Percentiles rank a stretch among this genome's conserved stretches.
Conservation (phyloP, 2,113 vertebrate genomes). For the Bagarius yarrelli region DNA sequence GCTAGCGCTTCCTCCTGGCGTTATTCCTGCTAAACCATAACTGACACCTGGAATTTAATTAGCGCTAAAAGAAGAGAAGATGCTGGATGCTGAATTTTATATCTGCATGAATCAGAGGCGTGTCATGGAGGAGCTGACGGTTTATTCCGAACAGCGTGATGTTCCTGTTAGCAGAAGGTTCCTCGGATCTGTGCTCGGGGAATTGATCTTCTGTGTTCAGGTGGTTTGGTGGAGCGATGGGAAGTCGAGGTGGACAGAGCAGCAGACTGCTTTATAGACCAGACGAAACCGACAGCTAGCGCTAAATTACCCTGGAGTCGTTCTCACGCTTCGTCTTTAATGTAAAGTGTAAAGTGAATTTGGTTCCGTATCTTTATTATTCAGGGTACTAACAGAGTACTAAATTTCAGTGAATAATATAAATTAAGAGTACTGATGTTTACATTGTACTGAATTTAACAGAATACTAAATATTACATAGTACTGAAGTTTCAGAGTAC, state of each 20-base stretch:
- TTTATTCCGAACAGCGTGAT: constrained; percentile 22
- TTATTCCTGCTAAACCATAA: constrained; percentile 52
- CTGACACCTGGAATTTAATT: constrained; percentile 55
- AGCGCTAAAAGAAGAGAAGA: constrained; percentile 47
- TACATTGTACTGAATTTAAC: too few relatives aligned
- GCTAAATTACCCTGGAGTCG: not conserved
- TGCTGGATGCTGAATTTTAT: constrained; percentile 37
- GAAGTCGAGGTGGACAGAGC: constrained; percentile 40
- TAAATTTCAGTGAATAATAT: too few relatives aligned
- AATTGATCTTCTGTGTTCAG: constrained; percentile 57
- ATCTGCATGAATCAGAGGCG: constrained; percentile 38
- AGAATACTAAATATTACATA: too few relatives aligned
- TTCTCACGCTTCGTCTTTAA: constrained; percentile 13
- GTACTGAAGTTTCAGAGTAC: too few relatives aligned
- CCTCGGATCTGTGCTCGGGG: constrained; percentile 11
- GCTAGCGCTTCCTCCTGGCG: constrained; percentile 34
- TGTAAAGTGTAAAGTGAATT: too few relatives aligned
- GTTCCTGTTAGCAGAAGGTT: constrained; percentile 39
- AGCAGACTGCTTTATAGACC: constrained; percentile 23
- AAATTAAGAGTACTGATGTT: too few relatives aligned
- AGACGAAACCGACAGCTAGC: not conserved
- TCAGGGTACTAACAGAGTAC: too few relatives aligned
- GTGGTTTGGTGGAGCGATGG: constrained; percentile 47
- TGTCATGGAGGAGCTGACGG: not conserved
- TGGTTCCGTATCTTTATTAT: too few relatives aligned